These are phyloP conservation scores for Lemur catta DNA, from an alignment of 2,797 vertebrate species.

Conservation along the genomic window DNA sequence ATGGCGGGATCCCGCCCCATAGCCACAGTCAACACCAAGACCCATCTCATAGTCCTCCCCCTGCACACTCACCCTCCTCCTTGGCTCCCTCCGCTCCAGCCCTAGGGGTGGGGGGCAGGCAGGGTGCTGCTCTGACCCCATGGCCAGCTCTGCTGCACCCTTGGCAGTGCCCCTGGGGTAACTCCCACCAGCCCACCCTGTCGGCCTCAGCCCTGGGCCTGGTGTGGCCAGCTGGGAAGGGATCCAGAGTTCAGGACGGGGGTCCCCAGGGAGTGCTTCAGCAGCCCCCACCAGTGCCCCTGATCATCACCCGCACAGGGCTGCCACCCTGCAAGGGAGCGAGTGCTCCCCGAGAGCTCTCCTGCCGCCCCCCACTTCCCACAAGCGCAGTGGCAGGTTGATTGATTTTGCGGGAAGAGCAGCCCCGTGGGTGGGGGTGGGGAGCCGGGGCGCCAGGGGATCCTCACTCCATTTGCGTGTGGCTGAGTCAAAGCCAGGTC, in stretches of 20 bases:
- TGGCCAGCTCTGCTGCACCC: background rate
- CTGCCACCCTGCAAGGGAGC: constrained; percentile 16
- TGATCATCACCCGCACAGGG: background rate
- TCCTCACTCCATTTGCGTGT: constrained; percentile 48
- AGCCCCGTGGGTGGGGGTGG: constrained; percentile 32
- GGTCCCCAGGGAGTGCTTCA: background rate
- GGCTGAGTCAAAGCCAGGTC: constrained; percentile 55
- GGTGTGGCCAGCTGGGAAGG: background rate
- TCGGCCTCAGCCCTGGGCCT: background rate
- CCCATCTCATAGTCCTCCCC: accelerated
- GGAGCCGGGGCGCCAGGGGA: constrained; percentile 61
- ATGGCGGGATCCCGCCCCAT: background rate
- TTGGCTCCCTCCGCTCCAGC: background rate
- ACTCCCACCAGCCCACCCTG: background rate
- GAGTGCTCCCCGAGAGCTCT: constrained; percentile 53
- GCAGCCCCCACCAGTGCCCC: background rate
- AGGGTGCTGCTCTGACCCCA: background rate
- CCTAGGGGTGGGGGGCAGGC: background rate
- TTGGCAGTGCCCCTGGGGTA: background rate
- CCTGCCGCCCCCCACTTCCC: constrained; percentile 50
- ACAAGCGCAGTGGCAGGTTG: constrained; percentile 59
- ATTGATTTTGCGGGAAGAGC: constrained; percentile 69
- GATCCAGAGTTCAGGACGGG: background rate
- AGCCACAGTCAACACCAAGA: background rate
- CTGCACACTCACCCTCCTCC: background rate